Evolutionary conservation across 2,888 invertebrate species (phyloP), one percentile per base, ranked within the genome.

Genomic region (Ichneumoninae sp.): DNA sequence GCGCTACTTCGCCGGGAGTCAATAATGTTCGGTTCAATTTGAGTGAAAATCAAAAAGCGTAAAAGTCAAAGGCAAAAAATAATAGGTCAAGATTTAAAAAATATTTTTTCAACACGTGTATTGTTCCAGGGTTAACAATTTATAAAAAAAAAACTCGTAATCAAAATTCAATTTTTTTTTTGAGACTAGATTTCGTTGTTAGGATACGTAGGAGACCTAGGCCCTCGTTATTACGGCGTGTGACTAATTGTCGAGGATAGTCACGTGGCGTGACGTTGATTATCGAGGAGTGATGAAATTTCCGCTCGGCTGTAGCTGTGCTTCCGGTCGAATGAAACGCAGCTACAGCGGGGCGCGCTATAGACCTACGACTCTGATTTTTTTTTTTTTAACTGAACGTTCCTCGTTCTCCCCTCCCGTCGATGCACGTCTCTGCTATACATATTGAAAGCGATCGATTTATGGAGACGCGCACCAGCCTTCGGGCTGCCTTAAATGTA

Each of bases 401-500:
- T 44, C 26, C 26, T 50, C 65, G 47, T 40, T 16, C 26, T 65
- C n/a, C 16, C 36, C 5, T 3, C 68, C 8, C n/a, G 13, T 54
- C n/a, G 26, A 16, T 62, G 36, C 54, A 33, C 16, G 72, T 33
- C 52, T 47, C 57, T 68, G 44, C 30, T 44, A 16, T 47, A 54
- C 82, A 78, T 69, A 36, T 72, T 50, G 52, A 69, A 74, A n/a
- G 69, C 80, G 77, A 85, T 83, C 83, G 80, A 80, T 77, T 68
- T 74, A 78, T 69, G 40, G 72, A 78, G 68, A 65, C 54, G 60
- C 54, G 60, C 62, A 50, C 4, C 78, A 76, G 68, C 82, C 86
- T 86, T 86, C 86, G 76, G 36, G 68, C 30, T 50, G 71, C 86
- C 84, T 82, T 86, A 78, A 82, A 80, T 50, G 81, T 80, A 76